A percentile compares a stretch with the other conserved stretches of the same genome.
phyloP scores from a whole-genome alignment of 2,797 vertebrate species.

The Rhabdophis nuchalis region DNA sequence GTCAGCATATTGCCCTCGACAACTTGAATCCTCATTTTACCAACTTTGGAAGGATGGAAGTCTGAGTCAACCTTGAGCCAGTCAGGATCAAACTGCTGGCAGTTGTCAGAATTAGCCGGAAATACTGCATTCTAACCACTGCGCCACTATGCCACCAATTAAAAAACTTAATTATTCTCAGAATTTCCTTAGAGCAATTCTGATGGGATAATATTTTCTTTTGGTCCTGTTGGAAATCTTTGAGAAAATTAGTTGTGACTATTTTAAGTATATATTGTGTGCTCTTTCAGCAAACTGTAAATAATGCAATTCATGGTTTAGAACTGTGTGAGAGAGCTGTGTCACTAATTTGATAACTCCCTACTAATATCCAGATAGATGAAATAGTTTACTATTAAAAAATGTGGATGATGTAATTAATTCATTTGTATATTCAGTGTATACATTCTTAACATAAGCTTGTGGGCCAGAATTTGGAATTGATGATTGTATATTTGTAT shows the following conservation, averaged over 20 bases:
- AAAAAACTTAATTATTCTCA: neutral
- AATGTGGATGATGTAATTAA: neutral
- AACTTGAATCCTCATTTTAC: no score
- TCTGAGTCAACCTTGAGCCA: neutral
- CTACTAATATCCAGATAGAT: neutral
- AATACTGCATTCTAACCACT: neutral
- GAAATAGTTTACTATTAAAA: neutral
- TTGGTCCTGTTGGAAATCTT: neutral
- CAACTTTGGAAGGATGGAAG: no score
- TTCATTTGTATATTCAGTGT: neutral
- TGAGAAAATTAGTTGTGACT: neutral
- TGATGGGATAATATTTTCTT: neutral
- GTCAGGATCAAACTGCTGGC: neutral
- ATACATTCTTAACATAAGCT: neutral
- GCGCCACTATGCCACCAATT: neutral
- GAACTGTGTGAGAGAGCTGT: neutral
- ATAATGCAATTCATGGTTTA: neutral
- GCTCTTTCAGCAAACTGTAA: neutral
- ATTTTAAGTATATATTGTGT: neutral
- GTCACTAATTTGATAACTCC: neutral
- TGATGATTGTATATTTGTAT: neutral
- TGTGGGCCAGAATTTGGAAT: neutral
- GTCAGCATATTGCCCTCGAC: no score
- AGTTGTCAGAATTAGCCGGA: neutral
- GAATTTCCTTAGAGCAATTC: neutral